Conservation (phyloP, 53 echinoderm and acorn worm genomes). For the Patiria pectinifera region DNA sequence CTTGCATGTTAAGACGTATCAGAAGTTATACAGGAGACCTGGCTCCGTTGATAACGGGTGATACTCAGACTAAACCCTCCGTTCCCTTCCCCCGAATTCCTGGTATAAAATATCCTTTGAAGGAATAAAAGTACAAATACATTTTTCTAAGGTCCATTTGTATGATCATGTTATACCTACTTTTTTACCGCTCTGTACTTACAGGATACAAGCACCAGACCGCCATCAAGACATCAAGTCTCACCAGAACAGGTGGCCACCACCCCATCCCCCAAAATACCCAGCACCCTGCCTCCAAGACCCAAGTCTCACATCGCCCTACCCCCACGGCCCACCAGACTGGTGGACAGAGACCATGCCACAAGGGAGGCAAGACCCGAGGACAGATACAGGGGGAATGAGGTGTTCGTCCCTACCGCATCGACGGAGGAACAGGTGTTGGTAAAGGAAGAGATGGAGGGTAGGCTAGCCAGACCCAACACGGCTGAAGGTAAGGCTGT, state of each 20-base stretch:
- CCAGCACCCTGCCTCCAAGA: constrained; percentile 8
- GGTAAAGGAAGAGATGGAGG: constrained; percentile 65
- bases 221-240: background rate
- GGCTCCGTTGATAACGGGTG: too few species aligned
- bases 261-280: background rate
- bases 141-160: background rate
- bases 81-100: background rate
- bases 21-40: too few species aligned
- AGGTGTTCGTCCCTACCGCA: constrained; percentile 9
- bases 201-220: background rate
- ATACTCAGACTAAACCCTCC: background rate
- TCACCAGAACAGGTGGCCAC: background rate
- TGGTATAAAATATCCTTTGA: too few species aligned
- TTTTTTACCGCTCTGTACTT: background rate
- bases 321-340: constrained; percentile 31
- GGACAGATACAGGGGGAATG: background rate
- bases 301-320: constrained; percentile 18
- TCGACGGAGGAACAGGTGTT: constrained; percentile 44
- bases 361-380: constrained; percentile 5
- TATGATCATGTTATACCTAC: background rate
- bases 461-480: constrained; percentile 85
- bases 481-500: constrained; percentile 79
- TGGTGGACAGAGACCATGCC: constrained; percentile 19
- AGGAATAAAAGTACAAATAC: background rate
- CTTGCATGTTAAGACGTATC: too few species aligned